Conservation (phyloP, 2,113 vertebrate genomes). For the Polypterus bichir region DNA sequence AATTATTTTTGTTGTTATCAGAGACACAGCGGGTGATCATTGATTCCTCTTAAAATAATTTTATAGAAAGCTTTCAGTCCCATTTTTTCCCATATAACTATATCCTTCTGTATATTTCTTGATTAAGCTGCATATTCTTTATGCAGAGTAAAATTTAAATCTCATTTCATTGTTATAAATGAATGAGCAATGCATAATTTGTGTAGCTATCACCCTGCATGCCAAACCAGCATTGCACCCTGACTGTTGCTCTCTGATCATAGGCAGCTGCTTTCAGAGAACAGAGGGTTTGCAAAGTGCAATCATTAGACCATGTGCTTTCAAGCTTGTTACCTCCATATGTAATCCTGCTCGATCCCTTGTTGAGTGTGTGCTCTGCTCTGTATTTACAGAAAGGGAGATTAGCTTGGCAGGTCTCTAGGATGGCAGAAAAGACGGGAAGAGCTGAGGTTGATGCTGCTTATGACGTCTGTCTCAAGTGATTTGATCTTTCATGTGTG, state of each 20-base stretch:
- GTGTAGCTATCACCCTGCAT: no score
- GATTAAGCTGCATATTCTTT: no score
- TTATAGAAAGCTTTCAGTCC: no score
- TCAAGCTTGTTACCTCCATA: constrained; percentile 3
- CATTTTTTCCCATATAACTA: no score
- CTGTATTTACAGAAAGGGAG: constrained; percentile 6
- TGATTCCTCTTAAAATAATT: no score
- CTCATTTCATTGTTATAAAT: background rate
- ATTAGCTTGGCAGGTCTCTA: constrained; percentile 2
- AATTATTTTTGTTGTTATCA: no score
- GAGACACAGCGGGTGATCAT: no score
- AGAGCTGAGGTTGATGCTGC: background rate
- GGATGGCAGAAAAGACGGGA: background rate
- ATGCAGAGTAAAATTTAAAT: background rate
- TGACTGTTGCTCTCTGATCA: no score
- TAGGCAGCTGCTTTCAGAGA: background rate
- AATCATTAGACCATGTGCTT: background rate
- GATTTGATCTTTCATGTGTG: background rate
- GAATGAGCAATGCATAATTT: no score
- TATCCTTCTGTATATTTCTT: no score
- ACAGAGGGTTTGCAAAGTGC: background rate
- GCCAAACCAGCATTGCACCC: no score
- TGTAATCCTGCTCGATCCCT: constrained; percentile 4
- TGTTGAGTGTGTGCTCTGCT: background rate
- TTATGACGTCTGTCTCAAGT: background rate